Conservation (phyloP, 2,888 invertebrate species). For the Drosophila helvetica region DNA sequence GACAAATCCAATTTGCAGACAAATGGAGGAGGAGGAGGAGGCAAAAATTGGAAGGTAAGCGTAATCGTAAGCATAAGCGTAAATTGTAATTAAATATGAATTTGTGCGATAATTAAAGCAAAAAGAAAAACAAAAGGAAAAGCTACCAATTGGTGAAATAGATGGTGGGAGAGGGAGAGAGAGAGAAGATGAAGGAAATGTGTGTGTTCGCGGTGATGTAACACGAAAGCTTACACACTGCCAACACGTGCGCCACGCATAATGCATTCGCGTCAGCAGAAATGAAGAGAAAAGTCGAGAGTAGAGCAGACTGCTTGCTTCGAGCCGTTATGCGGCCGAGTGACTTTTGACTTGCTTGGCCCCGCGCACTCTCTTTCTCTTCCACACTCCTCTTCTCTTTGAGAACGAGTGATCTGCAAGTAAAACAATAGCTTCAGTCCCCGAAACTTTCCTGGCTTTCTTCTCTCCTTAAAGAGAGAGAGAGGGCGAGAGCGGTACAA, state of each 20-base stretch:
- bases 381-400: background rate
- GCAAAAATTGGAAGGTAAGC: constrained; percentile 83
- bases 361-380: background rate
- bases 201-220: constrained; percentile 47
- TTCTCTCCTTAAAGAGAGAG: background rate
- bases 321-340: constrained; percentile 63
- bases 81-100: constrained; percentile 32
- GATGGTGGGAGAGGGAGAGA: background rate
- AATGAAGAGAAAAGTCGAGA: background rate
- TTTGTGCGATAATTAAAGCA: constrained; percentile 51
- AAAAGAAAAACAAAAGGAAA: constrained; percentile 24
- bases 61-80: constrained; percentile 11
- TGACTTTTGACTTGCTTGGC: constrained; percentile 61
- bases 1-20: constrained; percentile 77
- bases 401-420: background rate
- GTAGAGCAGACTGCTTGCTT: background rate
- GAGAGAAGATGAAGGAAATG: constrained; percentile 42
- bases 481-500: constrained; percentile 18
- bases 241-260: constrained; percentile 48
- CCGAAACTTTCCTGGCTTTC: background rate
- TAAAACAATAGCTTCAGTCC: background rate
- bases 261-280: constrained; percentile 7
- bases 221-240: constrained; percentile 32
- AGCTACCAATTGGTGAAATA: background rate
- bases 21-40: constrained; percentile 65